A percentile compares a stretch with the other conserved stretches of the same genome.
phyloP scores from a whole-genome alignment of 2,888 invertebrate species.

The Cyclophora punctaria region DNA sequence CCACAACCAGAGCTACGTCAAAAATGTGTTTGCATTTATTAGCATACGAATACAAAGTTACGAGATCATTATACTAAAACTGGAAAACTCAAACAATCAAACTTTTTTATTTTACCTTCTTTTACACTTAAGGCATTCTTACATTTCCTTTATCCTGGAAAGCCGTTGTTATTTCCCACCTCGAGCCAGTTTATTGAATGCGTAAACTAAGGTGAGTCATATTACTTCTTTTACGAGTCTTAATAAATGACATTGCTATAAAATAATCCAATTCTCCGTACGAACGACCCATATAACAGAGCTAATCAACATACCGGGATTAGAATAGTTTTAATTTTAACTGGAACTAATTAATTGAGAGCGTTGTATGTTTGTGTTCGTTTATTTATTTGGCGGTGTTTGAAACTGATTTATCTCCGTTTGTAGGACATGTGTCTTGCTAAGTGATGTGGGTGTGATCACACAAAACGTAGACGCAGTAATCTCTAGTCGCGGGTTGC shows the following conservation, averaged over 20 bases:
- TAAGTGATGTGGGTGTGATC: slow-evolving; percentile 18
- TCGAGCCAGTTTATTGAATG: slow-evolving; percentile 9
- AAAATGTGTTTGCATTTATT: no score
- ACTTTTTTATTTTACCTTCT: no score
- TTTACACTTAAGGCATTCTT: no score
- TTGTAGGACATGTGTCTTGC: slow-evolving; percentile 5
- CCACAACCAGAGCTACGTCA: no score
- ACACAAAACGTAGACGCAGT: slow-evolving; percentile 7
- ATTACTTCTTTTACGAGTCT: slow-evolving; percentile 11
- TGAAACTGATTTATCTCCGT: background rate
- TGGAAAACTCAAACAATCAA: no score
- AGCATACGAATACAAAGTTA: no score
- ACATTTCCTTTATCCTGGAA: slow-evolving; percentile 2
- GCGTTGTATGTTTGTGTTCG: background rate
- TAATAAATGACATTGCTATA: slow-evolving; percentile 6
- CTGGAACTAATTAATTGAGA: no score
- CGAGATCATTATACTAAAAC: no score
- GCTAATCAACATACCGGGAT: no score
- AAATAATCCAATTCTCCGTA: slow-evolving; percentile 12
- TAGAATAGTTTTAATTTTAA: no score
- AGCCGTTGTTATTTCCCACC: background rate
- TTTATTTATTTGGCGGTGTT: background rate
- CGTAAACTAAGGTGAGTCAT: slow-evolving; percentile 11
- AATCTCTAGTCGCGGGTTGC: slow-evolving; percentile 11
- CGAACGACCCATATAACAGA: background rate